These are phyloP conservation scores for Papilio dardanus DNA, from an alignment of 1,140 invertebrate genomes.

Conservation along the genomic window DNA sequence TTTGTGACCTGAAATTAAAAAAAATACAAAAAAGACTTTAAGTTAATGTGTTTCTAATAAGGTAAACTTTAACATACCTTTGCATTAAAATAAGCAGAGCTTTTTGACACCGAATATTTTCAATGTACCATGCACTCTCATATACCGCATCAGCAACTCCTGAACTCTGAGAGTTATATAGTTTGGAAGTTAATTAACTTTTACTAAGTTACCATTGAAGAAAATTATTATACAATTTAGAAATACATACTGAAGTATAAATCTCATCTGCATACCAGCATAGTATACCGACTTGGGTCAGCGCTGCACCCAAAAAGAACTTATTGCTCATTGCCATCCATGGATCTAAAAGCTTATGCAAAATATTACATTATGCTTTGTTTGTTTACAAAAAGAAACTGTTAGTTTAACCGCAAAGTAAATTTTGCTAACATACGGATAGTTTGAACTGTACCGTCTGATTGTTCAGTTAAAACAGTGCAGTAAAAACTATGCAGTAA, in stretches of 20 bases:
- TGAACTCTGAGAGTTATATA: conserved; percentile 54
- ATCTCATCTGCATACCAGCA: conserved; percentile 77
- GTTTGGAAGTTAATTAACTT: conserved; percentile 12
- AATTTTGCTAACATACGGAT: no score
- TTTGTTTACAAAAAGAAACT: neutral
- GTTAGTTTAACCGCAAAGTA: neutral
- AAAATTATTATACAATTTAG: neutral
- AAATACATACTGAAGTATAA: conserved; percentile 60
- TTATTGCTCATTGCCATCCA: conserved; percentile 74
- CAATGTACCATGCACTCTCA: conserved; percentile 66
- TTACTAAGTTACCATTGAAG: neutral
- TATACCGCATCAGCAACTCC: conserved; percentile 66
- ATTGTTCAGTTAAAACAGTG: no score
- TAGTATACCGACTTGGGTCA: conserved; percentile 71
- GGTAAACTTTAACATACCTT: conserved; percentile 55
- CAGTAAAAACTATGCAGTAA: no score
- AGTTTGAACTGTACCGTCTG: no score
- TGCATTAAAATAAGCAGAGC: conserved; percentile 59
- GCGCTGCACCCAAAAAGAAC: conserved; percentile 63
- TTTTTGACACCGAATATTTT: conserved; percentile 52
- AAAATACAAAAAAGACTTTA: no score
- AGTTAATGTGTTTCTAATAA: no score
- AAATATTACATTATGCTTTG: neutral
- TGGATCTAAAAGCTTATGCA: conserved; percentile 61
- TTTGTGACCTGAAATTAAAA: conserved; percentile 62